A percentile compares a stretch with the other conserved stretches of the same genome.
phyloP scores from a whole-genome alignment of 2,797 vertebrate species.

The Sebastes hopkinsi region DNA sequence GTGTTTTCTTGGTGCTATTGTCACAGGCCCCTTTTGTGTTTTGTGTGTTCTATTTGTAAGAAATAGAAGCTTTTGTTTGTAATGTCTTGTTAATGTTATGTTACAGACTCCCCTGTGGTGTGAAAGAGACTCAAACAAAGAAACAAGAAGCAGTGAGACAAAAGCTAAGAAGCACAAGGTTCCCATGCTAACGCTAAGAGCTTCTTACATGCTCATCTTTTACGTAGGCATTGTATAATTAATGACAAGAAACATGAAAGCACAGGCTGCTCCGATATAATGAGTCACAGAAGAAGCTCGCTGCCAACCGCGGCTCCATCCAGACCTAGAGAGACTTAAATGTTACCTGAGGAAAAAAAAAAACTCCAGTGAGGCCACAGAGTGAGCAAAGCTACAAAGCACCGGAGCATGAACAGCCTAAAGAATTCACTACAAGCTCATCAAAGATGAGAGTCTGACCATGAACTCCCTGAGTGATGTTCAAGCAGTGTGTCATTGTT shows the following conservation, averaged over 20 bases:
- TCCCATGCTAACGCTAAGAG: slow-evolving; percentile 34
- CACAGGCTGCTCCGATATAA: background rate
- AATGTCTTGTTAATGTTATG: background rate
- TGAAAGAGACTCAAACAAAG: slow-evolving; percentile 7
- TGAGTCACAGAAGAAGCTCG: slow-evolving; percentile 28
- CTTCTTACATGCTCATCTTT: slow-evolving; percentile 58
- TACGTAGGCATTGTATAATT: slow-evolving; percentile 69
- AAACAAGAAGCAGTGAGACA: slow-evolving; percentile 2
- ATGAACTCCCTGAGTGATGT: background rate
- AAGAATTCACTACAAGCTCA: background rate
- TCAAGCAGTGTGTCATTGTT: background rate
- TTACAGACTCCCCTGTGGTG: background rate
- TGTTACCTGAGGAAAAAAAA: slow-evolving; percentile 3
- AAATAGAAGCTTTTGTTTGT: background rate
- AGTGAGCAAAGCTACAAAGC: slow-evolving; percentile 11
- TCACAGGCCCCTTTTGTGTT: background rate
- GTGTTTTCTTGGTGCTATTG: background rate
- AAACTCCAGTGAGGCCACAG: background rate
- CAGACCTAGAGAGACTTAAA: slow-evolving; percentile 3
- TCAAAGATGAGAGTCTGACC: slow-evolving; percentile 25
- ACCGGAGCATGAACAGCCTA: background rate
- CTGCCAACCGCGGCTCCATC: slow-evolving; percentile 13
- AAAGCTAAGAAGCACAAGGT: slow-evolving; percentile 6
- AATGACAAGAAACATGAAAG: slow-evolving; percentile 56
- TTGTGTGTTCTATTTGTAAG: background rate